A percentile compares a stretch with the other conserved stretches of the same genome.
These are phyloP conservation scores for Andrena fulva DNA, from an alignment of 2,888 invertebrate genomes.

Conservation along the genomic window DNA sequence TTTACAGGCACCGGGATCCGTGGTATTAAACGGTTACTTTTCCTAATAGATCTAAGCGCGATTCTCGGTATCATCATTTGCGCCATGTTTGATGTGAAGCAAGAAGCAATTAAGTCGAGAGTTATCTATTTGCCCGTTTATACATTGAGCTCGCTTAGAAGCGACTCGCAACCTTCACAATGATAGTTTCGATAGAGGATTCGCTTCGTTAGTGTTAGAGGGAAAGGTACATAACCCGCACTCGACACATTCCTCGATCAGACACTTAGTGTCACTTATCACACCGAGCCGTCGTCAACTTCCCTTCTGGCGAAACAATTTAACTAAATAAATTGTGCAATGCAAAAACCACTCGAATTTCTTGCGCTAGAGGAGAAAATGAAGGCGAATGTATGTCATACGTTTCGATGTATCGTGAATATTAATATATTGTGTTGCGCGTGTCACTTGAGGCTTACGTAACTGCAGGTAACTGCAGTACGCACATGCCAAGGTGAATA, in stretches of 20 bases:
- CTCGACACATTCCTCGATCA: not conserved
- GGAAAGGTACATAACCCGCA: not conserved
- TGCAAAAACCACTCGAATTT: too few relatives aligned
- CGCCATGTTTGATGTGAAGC: constrained; percentile 77
- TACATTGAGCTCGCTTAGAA: constrained; percentile 15
- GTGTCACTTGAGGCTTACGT: not conserved
- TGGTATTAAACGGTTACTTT: constrained; percentile 71
- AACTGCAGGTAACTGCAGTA: not conserved
- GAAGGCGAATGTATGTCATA: not conserved
- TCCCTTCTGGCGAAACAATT: too few relatives aligned
- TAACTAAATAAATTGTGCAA: too few relatives aligned
- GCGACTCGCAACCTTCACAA: constrained; percentile 28
- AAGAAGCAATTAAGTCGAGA: constrained; percentile 10
- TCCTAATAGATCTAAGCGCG: constrained; percentile 73
- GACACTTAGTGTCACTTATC: not conserved
- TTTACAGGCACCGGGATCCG: constrained; percentile 74
- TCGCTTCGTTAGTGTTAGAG: not conserved
- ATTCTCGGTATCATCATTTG: constrained; percentile 78
- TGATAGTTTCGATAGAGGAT: not conserved
- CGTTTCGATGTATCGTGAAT: not conserved
- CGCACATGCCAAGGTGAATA: not conserved
- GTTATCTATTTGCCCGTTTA: not conserved
- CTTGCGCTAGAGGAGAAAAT: not conserved
- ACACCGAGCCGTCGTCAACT: not conserved
- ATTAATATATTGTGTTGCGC: not conserved